Conservation (phyloP, 2,113 vertebrate species). For the Puffinus mauretanicus region DNA sequence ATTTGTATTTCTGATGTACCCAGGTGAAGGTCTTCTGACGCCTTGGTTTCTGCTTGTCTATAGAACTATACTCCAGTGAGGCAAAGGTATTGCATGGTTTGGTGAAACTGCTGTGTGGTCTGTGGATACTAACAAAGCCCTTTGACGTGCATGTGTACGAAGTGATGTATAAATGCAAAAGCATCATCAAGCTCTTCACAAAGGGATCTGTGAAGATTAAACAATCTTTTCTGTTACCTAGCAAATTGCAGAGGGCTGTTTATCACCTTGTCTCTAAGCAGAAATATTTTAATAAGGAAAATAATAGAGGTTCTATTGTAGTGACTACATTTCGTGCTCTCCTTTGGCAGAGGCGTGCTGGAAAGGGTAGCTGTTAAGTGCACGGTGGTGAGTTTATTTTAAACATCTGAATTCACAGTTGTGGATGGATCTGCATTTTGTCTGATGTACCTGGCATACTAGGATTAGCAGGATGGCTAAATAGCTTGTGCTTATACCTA, state of each 20-base stretch:
- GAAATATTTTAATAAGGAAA: slow-evolving; percentile 26
- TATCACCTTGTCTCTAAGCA: neutral
- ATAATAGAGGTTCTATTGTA: neutral
- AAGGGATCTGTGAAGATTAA: neutral
- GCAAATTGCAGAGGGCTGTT: neutral
- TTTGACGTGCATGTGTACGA: neutral
- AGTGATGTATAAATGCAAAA: neutral
- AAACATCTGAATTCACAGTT: neutral
- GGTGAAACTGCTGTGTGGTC: neutral
- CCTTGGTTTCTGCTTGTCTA: neutral
- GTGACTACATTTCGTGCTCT: neutral
- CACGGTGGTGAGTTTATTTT: neutral
- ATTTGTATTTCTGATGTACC: neutral
- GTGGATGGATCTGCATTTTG: neutral
- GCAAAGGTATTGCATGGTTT: neutral
- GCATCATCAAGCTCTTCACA: neutral
- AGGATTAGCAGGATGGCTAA: neutral
- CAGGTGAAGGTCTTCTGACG: neutral
- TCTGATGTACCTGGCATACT: neutral
- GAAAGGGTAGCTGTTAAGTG: neutral
- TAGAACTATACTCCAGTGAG: neutral
- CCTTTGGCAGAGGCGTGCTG: neutral
- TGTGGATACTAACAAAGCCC: neutral
- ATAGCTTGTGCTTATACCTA: neutral
- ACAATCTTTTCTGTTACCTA: neutral